phyloP scores from a whole-genome alignment of 2,113 vertebrate species.

The Etia nguti region DNA sequence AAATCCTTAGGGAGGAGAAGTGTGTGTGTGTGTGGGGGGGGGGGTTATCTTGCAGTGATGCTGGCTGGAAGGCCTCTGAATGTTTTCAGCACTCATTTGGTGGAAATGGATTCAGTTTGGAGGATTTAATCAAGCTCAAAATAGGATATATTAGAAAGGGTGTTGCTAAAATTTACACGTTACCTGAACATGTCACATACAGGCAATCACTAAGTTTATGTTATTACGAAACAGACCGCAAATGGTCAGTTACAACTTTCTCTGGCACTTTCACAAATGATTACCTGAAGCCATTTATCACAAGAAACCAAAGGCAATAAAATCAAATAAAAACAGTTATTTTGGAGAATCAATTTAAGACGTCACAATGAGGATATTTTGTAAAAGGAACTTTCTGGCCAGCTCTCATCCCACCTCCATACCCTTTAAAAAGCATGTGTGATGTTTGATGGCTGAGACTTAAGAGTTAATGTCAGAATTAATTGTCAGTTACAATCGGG shows the following conservation, averaged over 20 bases:
- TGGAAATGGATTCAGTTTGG: background rate
- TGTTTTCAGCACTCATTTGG: background rate
- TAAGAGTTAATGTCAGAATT: background rate
- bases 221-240: accelerated
- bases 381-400: background rate
- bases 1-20: background rate
- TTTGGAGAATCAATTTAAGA: accelerated
- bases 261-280: background rate
- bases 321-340: accelerated
- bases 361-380: background rate
- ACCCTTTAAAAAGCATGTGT: background rate
- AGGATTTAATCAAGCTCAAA: background rate
- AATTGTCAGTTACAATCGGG: background rate
- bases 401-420: background rate
- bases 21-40: background rate
- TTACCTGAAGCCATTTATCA: background rate
- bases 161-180: background rate
- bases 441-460: background rate
- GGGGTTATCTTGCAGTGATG: background rate
- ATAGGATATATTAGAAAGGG: background rate
- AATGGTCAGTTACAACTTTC: background rate
- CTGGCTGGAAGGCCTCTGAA: background rate
- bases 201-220: background rate
- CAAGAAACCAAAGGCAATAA: background rate
- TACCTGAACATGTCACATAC: background rate